phyloP scores from a whole-genome alignment of 2,113 vertebrate species.

The Sitta europaea region DNA sequence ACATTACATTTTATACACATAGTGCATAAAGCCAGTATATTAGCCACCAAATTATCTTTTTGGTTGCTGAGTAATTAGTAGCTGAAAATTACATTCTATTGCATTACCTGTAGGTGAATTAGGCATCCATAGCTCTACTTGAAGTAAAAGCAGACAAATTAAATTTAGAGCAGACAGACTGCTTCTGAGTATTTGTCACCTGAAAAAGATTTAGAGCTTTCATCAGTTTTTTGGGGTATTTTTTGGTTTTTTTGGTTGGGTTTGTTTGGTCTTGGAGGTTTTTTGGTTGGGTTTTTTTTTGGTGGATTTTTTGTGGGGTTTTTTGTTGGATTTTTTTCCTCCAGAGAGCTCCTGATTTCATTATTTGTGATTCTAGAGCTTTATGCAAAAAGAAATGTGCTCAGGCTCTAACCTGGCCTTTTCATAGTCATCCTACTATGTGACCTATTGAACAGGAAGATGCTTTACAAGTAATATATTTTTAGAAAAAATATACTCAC shows the following conservation, averaged over 20 bases:
- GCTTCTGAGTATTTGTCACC: background rate
- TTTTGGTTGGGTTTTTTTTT: no score
- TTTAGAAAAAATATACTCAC: background rate
- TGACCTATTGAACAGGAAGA: background rate
- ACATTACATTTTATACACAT: background rate
- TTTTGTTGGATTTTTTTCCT: background rate
- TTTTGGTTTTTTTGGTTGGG: no score
- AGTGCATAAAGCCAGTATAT: background rate
- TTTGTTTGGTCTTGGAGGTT: background rate
- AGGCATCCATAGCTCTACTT: background rate
- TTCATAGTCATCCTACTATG: rapidly evolving
- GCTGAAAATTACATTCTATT: background rate
- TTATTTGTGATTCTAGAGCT: background rate
- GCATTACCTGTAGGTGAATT: background rate
- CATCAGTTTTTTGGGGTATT: background rate
- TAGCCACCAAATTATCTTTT: background rate
- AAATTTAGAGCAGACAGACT: background rate
- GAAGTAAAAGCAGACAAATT: background rate
- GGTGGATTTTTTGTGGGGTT: background rate
- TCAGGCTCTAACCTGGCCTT: background rate
- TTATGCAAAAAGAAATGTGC: background rate
- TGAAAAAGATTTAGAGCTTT: background rate
- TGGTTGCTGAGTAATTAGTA: background rate
- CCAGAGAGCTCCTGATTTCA: background rate
- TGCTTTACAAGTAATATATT: background rate